Evolutionary conservation across 2,888 invertebrate genomes (phyloP).

Genomic region (Pyralis farinalis): DNA sequence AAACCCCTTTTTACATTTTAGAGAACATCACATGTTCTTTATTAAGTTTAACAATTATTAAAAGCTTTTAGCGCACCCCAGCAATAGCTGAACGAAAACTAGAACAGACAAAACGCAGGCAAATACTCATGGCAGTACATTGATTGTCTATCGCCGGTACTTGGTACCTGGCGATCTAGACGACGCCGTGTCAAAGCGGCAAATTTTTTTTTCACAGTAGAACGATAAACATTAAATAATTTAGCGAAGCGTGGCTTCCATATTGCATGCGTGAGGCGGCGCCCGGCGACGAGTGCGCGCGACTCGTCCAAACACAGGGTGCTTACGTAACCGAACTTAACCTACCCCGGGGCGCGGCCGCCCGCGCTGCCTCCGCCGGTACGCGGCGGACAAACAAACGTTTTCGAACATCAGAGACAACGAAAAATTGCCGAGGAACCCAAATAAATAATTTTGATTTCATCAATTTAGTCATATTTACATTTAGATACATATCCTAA

Average conservation of each 20-base stretch:
- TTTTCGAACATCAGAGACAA: constrained; percentile 1
- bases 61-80: too few relatives aligned
- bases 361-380: constrained; percentile 26
- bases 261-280: too few relatives aligned
- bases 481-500: constrained; percentile 13
- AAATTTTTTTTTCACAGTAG: too few relatives aligned
- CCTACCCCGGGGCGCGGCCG: constrained; percentile 51
- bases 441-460: constrained; percentile 9
- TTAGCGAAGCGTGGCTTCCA: too few relatives aligned
- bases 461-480: constrained; percentile 10
- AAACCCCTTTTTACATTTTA: neutral
- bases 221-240: too few relatives aligned
- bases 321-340: constrained; percentile 63
- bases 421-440: constrained; percentile 1
- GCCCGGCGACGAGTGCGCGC: constrained; percentile 9
- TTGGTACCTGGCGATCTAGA: too few relatives aligned
- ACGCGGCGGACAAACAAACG: constrained; percentile 29
- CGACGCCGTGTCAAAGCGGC: too few relatives aligned
- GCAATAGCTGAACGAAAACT: too few relatives aligned
- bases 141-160: too few relatives aligned
- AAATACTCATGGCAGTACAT: too few relatives aligned
- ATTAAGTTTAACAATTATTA: neutral
- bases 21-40: constrained; percentile 1
- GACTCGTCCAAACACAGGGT: constrained; percentile 46
- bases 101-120: too few relatives aligned